Percentiles rank a stretch among this genome's conserved stretches.
phyloP scores from a whole-genome alignment of 2,113 vertebrate genomes.

The Rana temporaria region DNA sequence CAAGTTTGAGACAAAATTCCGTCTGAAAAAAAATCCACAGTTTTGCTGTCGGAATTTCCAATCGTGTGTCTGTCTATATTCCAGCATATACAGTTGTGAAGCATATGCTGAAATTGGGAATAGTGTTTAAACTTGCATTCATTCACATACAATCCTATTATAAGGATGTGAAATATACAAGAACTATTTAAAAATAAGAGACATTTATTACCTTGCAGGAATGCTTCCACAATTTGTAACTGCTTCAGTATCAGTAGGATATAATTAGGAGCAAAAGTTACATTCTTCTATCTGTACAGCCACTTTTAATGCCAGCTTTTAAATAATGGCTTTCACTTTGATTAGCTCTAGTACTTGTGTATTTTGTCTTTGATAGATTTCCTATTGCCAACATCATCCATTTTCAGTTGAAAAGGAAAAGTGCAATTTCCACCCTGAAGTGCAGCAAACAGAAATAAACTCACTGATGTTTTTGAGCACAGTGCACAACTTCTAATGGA shows the following conservation, averaged over 20 bases:
- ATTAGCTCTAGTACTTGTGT: background rate
- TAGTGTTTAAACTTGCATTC: no score
- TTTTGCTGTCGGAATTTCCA: no score
- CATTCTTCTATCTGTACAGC: background rate
- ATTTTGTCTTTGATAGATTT: conserved; percentile 12
- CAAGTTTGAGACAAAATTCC: no score
- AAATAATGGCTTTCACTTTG: background rate
- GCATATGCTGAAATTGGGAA: no score
- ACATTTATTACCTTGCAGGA: background rate
- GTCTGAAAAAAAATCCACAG: no score
- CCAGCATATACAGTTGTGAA: no score
- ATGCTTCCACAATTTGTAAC: background rate
- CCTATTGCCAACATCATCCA: conserved; percentile 11
- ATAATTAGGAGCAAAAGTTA: conserved; percentile 1
- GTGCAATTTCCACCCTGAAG: background rate
- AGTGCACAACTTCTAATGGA: background rate
- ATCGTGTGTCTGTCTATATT: no score
- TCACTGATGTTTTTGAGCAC: background rate
- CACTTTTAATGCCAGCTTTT: background rate
- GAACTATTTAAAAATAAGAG: background rate
- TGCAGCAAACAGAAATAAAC: conserved; percentile 5
- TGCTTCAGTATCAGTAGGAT: background rate
- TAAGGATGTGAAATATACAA: background rate
- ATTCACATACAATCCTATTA: no score
- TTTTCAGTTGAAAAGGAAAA: background rate